Evolutionary conservation across 2,113 vertebrate species (phyloP), one percentile per base, ranked within the genome.

Genomic region (Manacus vitellinus): DNA sequence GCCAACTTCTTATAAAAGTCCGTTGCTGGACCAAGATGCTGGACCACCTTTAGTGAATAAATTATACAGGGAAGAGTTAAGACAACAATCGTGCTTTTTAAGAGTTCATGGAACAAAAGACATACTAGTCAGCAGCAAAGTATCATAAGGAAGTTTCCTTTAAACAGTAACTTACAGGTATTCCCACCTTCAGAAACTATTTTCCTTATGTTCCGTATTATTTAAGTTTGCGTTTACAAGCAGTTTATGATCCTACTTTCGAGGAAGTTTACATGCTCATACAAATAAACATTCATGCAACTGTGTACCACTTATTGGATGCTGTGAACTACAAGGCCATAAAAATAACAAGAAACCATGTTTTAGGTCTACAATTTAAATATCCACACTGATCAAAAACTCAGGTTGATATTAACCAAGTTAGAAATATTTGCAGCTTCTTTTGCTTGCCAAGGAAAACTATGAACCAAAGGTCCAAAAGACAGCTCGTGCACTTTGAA

Each of bases 1-100:
- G 99, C 99, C 19, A 99, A 98, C 89, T 99, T 99, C 98, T 99
- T 99, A 89, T 99, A 99, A 97, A 99, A 99, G 96, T 99, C 99
- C 17, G 99, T 99, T 78, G 99, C 99, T 33, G 99, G 99, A 81
- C 99, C 99, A 75, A 99, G 98, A 97, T 99, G 99, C 52, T 99
- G 99, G 37, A 99, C 99, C 28, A 98, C 99, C 99, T 99, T 95
- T 68, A 79, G 67, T 46, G 77, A 96, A 97, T 17, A 96, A 91
- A 94, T 76, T 33, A 95, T 8, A 95, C 27, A 94, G 37, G 8
- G 49, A 92, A 79, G 35, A 83, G 31, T 89, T 93, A 92, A 61
- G 52, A 39, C 22, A 41, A 61, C 5, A 27, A 68, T 27, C 2
- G 3, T 15, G 14, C 14, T 66, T 46, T 63, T 59, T 33, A 62